Evolutionary conservation across 2,113 vertebrate genomes (phyloP).

Genomic region (Pollachius pollachius): DNA sequence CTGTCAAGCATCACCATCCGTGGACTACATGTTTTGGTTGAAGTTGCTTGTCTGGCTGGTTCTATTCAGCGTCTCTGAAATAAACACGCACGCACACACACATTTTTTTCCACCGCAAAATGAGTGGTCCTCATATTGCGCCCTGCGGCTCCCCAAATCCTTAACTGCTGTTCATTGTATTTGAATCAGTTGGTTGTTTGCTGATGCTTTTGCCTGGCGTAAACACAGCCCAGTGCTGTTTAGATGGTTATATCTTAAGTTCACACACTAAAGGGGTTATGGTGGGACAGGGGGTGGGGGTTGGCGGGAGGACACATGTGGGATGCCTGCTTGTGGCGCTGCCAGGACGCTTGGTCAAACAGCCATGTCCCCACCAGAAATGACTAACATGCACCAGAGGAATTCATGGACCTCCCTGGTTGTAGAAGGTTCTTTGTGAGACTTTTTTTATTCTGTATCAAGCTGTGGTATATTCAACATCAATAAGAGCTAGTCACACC

Average conservation of each 20-base stretch:
- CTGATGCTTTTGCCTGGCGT: neutral
- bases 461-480: neutral
- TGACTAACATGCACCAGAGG: slow-evolving; percentile 38
- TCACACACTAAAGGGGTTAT: slow-evolving; percentile 19
- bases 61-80: neutral
- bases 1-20: no score
- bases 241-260: slow-evolving; percentile 21
- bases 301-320: slow-evolving; percentile 1
- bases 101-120: neutral
- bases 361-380: slow-evolving; percentile 43
- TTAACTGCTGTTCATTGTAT: slow-evolving; percentile 10
- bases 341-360: slow-evolving; percentile 30
- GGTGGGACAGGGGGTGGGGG: neutral
- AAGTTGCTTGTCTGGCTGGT: no score
- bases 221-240: slow-evolving; percentile 29
- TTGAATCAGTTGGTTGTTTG: neutral
- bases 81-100: neutral
- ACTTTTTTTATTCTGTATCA: slow-evolving; percentile 12
- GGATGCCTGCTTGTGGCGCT: slow-evolving; percentile 8
- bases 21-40: no score
- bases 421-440: slow-evolving; percentile 7
- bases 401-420: slow-evolving; percentile 50
- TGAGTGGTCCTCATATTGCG: neutral
- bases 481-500: neutral
- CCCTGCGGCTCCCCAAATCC: neutral